Evolutionary conservation across 2,888 invertebrate genomes (phyloP), one percentile per base, ranked within the genome.

Genomic region (Leptopilina myrica): DNA sequence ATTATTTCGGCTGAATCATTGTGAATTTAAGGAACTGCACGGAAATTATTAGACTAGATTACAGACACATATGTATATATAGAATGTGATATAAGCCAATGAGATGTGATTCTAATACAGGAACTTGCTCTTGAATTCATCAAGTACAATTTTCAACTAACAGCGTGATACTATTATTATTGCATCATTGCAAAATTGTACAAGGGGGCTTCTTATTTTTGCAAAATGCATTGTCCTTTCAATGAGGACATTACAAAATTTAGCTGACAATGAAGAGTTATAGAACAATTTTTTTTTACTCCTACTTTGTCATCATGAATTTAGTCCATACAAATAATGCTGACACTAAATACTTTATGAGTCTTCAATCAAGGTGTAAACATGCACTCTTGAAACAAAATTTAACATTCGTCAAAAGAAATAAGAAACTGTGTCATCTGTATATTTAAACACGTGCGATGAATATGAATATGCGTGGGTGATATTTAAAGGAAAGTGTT

Each of bases 121-220:
- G 73, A 73, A 73, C 33, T 73, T 62, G 73, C 73, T 53, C 73
- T 73, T 73, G 56, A 56, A 73, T 73, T 73, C 26, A 26, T 73
- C n/a, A 56, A 73, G 33, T 33, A 56, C n/a, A 56, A 73, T 73
- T 73, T 73, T 56, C 73, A 73, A 53, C 33, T 73, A n/a, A 9
- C 56, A 73, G 73, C 56, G 40, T 8, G 56, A 73, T 56, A 33
- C 49, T 20, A 73, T 73, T 73, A 73, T 56, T 53, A 73, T 56
- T 53, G 33, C 56, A 73, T 73, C 73, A 73, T 14, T 56, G 73
- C 33, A 73, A 73, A 20, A 73, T 73, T 73, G 69, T 53, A 69
- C 5, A 33, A 5, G 69, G 33, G 56, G 73, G 49, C 53, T 69
- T 33, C n/a, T 53, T 14, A 69, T 53, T 53, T 53, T 56, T 53